phyloP scores from a whole-genome alignment of 2,113 vertebrate species.

The Embiotoca jacksoni region DNA sequence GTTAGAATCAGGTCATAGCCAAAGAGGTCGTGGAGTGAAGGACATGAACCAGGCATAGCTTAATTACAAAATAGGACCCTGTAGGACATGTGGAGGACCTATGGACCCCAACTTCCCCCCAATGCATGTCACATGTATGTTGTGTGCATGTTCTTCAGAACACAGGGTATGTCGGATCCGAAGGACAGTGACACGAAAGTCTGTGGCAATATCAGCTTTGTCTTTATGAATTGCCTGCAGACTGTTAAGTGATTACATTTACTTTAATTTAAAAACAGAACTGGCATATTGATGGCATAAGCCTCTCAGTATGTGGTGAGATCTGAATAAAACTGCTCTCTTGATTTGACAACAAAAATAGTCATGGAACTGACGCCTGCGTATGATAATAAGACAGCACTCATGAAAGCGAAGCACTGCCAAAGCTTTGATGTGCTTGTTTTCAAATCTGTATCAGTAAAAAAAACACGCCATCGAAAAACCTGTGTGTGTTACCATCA shows the following conservation, averaged over 20 bases:
- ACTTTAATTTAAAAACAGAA: background rate
- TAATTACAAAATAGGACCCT: slow-evolving; percentile 70
- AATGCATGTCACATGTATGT: slow-evolving; percentile 5
- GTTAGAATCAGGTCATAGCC: slow-evolving; percentile 60
- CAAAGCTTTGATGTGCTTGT: slow-evolving; percentile 22
- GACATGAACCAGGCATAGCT: slow-evolving; percentile 35
- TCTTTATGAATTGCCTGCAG: slow-evolving; percentile 7
- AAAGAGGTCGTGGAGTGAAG: slow-evolving; percentile 65
- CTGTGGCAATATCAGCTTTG: slow-evolving; percentile 14
- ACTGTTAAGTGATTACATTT: slow-evolving; percentile 9
- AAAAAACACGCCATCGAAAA: slow-evolving; percentile 24
- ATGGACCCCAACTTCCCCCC: background rate
- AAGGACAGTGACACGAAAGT: slow-evolving; percentile 13
- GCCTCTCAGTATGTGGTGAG: background rate
- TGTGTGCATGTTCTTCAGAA: slow-evolving; percentile 18
- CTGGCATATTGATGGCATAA: slow-evolving; percentile 16
- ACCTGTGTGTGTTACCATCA: slow-evolving; percentile 5
- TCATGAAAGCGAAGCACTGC: slow-evolving; percentile 33
- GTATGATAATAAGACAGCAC: slow-evolving; percentile 29
- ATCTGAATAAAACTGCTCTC: slow-evolving; percentile 36
- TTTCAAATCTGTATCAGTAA: slow-evolving; percentile 38
- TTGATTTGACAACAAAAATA: slow-evolving; percentile 34
- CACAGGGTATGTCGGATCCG: slow-evolving; percentile 4
- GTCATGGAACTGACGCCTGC: slow-evolving; percentile 18
- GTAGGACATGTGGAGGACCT: slow-evolving; percentile 7